phyloP scores from a whole-genome alignment of 2,888 invertebrate genomes.

The Sesia bembeciformis region DNA sequence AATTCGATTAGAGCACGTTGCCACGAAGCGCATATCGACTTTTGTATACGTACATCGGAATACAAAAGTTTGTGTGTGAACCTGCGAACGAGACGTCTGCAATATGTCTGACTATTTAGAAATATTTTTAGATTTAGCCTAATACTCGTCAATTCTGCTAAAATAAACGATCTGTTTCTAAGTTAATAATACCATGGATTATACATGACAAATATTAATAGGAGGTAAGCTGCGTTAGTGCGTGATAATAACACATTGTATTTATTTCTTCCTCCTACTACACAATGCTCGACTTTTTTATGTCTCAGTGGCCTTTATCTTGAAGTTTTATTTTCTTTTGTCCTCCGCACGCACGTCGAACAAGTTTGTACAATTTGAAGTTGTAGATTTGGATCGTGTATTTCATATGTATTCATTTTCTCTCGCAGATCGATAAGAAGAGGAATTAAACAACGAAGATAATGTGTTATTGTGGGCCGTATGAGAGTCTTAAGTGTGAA shows the following conservation, averaged over 20 bases:
- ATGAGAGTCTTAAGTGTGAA: slow-evolving; percentile 48
- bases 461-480: slow-evolving; percentile 53
- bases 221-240: slow-evolving; percentile 37
- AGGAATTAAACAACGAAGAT: slow-evolving; percentile 47
- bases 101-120: slow-evolving; percentile 74
- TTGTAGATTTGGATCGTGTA: slow-evolving; percentile 35
- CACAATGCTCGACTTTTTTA: slow-evolving; percentile 60
- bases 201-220: slow-evolving; percentile 47
- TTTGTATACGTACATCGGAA: no score
- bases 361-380: slow-evolving; percentile 47
- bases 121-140: slow-evolving; percentile 70
- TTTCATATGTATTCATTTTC: slow-evolving; percentile 49
- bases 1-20: no score
- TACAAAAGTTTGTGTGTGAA: slow-evolving; percentile 25
- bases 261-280: slow-evolving; percentile 38
- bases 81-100: slow-evolving; percentile 58
- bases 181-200: slow-evolving; percentile 51
- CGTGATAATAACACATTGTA: slow-evolving; percentile 24
- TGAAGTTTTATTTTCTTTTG: slow-evolving; percentile 71
- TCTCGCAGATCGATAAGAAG: slow-evolving; percentile 68
- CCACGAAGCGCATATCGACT: no score
- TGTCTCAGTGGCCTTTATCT: slow-evolving; percentile 72
- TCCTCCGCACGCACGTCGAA: slow-evolving; percentile 55
- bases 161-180: slow-evolving; percentile 33
- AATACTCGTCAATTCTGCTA: slow-evolving; percentile 30